Conservation (phyloP, 1,140 invertebrate genomes). For the Sarcophaga bullata region DNA sequence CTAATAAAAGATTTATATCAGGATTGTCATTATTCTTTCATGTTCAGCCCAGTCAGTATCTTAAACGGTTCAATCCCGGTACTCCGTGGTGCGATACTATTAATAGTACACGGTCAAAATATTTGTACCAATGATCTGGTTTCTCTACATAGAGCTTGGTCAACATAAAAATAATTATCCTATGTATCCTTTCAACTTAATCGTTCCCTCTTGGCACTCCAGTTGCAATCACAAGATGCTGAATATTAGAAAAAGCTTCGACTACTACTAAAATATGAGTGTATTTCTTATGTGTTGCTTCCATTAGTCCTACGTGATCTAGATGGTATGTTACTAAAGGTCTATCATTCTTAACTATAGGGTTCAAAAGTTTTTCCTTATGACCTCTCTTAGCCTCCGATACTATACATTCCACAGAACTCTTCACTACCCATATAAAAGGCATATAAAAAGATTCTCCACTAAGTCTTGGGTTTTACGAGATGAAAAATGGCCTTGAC, state of each 20-base stretch:
- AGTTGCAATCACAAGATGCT: too few relatives aligned
- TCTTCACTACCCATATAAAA: neutral
- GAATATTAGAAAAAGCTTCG: too few relatives aligned
- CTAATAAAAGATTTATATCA: too few relatives aligned
- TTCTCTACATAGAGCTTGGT: too few relatives aligned
- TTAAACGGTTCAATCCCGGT: conserved; percentile 15
- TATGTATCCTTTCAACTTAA: too few relatives aligned
- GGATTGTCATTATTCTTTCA: neutral
- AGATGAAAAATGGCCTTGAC: neutral
- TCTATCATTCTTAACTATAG: neutral
- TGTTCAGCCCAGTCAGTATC: conserved; percentile 19
- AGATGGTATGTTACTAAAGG: conserved; percentile 21
- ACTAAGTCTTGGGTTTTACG: conserved; percentile 17
- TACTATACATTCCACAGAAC: neutral
- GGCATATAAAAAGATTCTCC: conserved; percentile 1
- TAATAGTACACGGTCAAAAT: too few relatives aligned
- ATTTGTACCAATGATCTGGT: too few relatives aligned
- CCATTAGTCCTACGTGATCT: conserved; percentile 55
- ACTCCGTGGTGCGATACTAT: too few relatives aligned
- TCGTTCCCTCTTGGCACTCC: too few relatives aligned
- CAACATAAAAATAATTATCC: too few relatives aligned
- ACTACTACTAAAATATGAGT: too few relatives aligned
- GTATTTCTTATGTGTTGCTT: conserved; percentile 58
- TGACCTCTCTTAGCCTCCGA: neutral
- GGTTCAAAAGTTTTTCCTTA: neutral